Conservation (phyloP, 30 jellyfish, hydroid and myxozoan genomes). For the Sanderia malayensis region DNA sequence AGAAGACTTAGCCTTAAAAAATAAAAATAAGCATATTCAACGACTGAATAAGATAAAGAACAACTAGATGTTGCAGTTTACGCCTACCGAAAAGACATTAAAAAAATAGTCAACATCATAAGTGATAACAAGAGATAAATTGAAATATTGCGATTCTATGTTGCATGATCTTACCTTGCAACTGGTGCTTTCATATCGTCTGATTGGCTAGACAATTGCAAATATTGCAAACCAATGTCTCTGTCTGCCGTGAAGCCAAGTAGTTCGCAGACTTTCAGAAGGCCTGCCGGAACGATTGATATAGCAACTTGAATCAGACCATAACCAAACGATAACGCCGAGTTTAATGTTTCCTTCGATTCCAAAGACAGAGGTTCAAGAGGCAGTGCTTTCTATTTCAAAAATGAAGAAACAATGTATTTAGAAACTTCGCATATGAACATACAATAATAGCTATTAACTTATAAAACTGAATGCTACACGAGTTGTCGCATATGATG, state of each 20-base stretch:
- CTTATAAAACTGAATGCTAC: too few relatives aligned
- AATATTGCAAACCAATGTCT: slow-evolving; percentile 69
- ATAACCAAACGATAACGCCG: slow-evolving; percentile 91
- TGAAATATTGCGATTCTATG: too few relatives aligned
- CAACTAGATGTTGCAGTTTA: too few relatives aligned
- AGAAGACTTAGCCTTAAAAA: slow-evolving; percentile 73
- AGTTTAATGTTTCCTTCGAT: slow-evolving; percentile 31
- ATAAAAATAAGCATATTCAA: too few relatives aligned
- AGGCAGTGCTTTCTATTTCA: slow-evolving; percentile 10
- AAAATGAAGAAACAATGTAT: not conserved
- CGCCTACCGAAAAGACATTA: not conserved
- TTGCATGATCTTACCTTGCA: slow-evolving; percentile 76
- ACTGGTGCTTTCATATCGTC: slow-evolving; percentile 96
- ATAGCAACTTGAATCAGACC: slow-evolving; percentile 97
- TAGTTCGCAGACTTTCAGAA: slow-evolving; percentile 89
- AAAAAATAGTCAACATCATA: too few relatives aligned
- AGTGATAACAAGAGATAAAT: too few relatives aligned
- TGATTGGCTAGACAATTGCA: slow-evolving; percentile 78
- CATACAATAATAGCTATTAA: too few relatives aligned
- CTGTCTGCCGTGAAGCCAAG: slow-evolving; percentile 94
- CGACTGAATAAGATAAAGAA: too few relatives aligned
- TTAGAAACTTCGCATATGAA: not conserved
- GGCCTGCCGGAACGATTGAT: slow-evolving; percentile 92
- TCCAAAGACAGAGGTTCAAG: slow-evolving; percentile 70
- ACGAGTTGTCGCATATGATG: too few relatives aligned